Evolutionary conservation across 2,888 invertebrate species (phyloP).

Genomic region (Oasisia sp.): DNA sequence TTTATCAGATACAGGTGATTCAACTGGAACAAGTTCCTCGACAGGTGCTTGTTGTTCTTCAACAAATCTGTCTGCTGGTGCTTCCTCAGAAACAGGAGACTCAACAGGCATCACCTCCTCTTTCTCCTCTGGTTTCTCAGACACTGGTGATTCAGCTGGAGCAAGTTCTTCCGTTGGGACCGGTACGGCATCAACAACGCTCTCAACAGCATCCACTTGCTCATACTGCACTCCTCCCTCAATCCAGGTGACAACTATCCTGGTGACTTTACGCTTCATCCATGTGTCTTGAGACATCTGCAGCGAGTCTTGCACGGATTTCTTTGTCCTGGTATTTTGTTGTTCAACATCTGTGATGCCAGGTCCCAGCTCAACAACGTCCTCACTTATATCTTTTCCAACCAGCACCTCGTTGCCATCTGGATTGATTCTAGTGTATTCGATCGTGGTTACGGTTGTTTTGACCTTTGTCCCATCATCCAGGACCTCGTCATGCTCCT

Average conservation of each 20-base stretch:
- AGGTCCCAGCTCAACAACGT: slow-evolving; percentile 33
- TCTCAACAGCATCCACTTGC: background rate
- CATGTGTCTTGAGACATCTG: slow-evolving; percentile 8
- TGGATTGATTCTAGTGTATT: background rate
- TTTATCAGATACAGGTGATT: background rate
- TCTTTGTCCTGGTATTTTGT: slow-evolving; percentile 22
- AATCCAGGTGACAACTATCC: background rate
- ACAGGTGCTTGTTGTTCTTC: too few species aligned
- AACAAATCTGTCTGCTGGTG: too few species aligned
- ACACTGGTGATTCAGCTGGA: background rate
- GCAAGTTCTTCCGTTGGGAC: background rate
- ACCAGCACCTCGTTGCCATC: background rate
- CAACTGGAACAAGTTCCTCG: too few species aligned
- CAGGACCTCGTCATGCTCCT: background rate
- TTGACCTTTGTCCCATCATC: slow-evolving; percentile 28
- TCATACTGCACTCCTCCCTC: background rate
- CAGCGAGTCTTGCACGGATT: background rate
- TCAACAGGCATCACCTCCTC: slow-evolving; percentile 25
- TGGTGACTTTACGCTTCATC: background rate
- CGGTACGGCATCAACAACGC: background rate
- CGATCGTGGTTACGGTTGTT: background rate
- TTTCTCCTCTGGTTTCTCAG: background rate
- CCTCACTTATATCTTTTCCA: slow-evolving; percentile 31
- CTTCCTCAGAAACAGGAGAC: background rate
- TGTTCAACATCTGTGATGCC: slow-evolving; percentile 31